phyloP scores from a whole-genome alignment of 1,140 invertebrate genomes.

The Papilio machaon region DNA sequence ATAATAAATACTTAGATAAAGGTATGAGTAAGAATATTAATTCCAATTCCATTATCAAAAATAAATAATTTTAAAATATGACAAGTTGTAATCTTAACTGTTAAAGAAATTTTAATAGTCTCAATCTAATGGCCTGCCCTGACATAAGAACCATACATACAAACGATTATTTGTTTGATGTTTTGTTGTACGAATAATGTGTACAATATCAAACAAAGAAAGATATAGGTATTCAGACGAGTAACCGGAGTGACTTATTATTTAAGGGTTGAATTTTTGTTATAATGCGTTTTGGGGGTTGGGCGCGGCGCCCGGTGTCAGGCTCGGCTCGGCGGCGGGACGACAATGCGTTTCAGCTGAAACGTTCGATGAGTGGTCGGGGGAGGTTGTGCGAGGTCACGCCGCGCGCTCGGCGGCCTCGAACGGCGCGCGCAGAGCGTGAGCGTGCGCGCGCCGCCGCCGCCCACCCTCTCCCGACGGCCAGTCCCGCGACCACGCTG shows the following conservation, averaged over 20 bases:
- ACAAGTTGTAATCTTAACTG: too few relatives aligned
- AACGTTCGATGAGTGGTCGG: slow-evolving; percentile 63
- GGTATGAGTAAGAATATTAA: too few relatives aligned
- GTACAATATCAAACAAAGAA: neutral
- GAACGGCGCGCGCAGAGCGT: slow-evolving; percentile 69
- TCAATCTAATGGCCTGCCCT: neutral
- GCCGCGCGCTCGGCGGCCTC: slow-evolving; percentile 57
- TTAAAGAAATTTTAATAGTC: neutral
- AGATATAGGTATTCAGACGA: neutral
- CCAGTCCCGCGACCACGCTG: slow-evolving; percentile 75
- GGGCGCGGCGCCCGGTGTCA: slow-evolving; percentile 47
- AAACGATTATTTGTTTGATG: neutral
- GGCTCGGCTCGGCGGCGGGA: slow-evolving; percentile 50
- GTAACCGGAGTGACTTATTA: slow-evolving; percentile 9
- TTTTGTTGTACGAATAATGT: neutral
- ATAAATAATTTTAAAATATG: too few relatives aligned
- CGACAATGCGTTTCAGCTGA: slow-evolving; percentile 71
- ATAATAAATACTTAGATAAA: too few relatives aligned
- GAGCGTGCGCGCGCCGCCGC: slow-evolving; percentile 70
- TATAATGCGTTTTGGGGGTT: slow-evolving; percentile 39
- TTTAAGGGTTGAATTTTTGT: slow-evolving; percentile 14
- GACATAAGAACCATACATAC: neutral
- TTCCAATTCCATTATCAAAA: too few relatives aligned
- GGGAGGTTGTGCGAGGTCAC: slow-evolving; percentile 75
- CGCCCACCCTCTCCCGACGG: slow-evolving; percentile 62